Evolutionary conservation across 2,113 vertebrate species (phyloP), one percentile per base, ranked within the genome.

Genomic region (Pomatorhinus ruficollis): DNA sequence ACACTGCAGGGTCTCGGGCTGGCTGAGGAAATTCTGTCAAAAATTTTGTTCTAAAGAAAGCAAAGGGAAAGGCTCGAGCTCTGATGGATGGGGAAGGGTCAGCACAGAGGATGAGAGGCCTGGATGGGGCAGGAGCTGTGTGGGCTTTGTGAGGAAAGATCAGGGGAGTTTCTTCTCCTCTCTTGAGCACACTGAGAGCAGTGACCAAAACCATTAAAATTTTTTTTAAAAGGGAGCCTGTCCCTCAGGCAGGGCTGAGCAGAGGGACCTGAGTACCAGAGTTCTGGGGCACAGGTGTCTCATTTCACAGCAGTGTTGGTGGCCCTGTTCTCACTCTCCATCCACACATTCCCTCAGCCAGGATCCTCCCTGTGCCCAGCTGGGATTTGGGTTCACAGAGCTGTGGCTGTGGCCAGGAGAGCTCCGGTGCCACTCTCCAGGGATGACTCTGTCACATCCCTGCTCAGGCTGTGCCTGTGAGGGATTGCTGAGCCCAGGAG

Each of bases 181-280:
- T 42, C 47, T 25, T 11, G 22, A 33, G 39, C 47, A 92, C 37
- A 63, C 39, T 6, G 56, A 75, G 28, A 61, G 18, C 35, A 68
- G 14, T 27, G 40, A 53, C 13, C 65, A 53, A 53, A 86, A 35
- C 11, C 10, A 35, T 45, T 49, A 1, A 4, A 33, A 12, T 5
- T 5, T 5, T 28, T 50, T 37, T 15, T 0, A 5, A 9, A 39
- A n/a, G 22, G 22, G 12, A 35, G 15, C 5, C 8, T 21, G n/a
- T 50, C 24, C 37, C 10, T 45, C 3, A 21, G 85, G 50, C 18
- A 52, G n/a, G 13, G 59, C 16, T 28, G 53, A 44, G 68, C 10
- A 53, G 77, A 27, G 27, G 37, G 47, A 10, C 33, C 23, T 2
- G 47, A 33, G 18, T 18, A 2, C 31, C 54, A 27, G 33, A 1